A percentile compares a stretch with the other conserved stretches of the same genome.
These are phyloP conservation scores for Apotomis turbidana DNA, from an alignment of 2,888 invertebrate genomes.

Conservation along the genomic window DNA sequence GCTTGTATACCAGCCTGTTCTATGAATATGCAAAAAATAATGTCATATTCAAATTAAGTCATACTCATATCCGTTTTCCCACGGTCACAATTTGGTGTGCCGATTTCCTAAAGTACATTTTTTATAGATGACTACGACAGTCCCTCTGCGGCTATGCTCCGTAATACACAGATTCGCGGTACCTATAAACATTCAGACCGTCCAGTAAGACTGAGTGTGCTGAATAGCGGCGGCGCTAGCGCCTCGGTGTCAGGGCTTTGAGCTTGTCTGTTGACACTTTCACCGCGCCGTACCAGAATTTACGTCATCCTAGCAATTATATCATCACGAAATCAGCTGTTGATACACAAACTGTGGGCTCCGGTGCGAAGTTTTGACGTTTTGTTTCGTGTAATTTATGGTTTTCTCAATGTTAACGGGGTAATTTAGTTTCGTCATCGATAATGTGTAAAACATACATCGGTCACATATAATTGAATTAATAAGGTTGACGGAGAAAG, in stretches of 20 bases:
- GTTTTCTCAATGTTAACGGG: constrained; percentile 33
- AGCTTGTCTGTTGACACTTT: constrained; percentile 70
- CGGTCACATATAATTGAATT: constrained; percentile 7
- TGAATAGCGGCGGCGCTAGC: constrained; percentile 14
- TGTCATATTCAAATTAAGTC: background rate
- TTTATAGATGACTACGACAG: background rate
- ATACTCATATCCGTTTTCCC: background rate
- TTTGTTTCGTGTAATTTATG: constrained; percentile 20
- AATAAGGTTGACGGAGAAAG: constrained; percentile 2
- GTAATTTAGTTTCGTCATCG: constrained; percentile 23
- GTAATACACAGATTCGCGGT: background rate
- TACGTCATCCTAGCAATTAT: constrained; percentile 75
- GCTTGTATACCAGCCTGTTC: background rate
- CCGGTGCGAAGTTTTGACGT: constrained; percentile 46
- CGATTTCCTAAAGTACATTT: constrained; percentile 18
- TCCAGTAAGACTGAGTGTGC: background rate
- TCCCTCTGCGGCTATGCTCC: background rate
- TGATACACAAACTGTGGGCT: constrained; percentile 64
- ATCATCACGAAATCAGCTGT: constrained; percentile 75
- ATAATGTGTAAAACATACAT: constrained; percentile 13
- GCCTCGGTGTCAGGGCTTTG: constrained; percentile 58
- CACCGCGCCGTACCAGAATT: constrained; percentile 70
- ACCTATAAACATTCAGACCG: background rate
- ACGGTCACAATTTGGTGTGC: constrained; percentile 3
- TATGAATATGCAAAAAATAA: background rate